phyloP scores from a whole-genome alignment of 2,797 vertebrate species.

The Diglossa cyanea region DNA sequence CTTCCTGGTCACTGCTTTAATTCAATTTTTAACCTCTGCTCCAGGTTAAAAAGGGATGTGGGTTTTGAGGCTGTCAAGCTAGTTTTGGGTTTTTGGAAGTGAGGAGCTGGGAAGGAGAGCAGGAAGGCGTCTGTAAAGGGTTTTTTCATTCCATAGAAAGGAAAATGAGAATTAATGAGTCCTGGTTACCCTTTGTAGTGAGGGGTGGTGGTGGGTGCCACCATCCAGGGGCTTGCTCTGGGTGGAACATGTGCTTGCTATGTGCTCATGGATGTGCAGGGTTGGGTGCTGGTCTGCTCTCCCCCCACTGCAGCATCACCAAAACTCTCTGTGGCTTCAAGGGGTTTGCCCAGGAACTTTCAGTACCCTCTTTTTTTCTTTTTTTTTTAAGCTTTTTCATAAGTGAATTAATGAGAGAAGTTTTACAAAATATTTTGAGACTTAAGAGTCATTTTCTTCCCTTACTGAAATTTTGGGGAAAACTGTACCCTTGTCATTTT shows the following conservation, averaged over 20 bases:
- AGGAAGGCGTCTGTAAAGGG: conserved; percentile 48
- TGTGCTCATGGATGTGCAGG: accelerated
- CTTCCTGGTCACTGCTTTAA: not conserved
- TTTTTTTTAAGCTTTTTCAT: not conserved
- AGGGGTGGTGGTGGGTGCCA: not conserved
- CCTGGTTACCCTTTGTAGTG: not conserved
- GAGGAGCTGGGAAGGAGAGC: not conserved
- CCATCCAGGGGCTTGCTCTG: not conserved
- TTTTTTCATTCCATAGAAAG: conserved; percentile 42
- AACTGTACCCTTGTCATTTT: not conserved
- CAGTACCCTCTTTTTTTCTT: not conserved
- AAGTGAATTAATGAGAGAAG: not conserved
- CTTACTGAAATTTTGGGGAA: not conserved
- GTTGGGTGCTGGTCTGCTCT: not conserved
- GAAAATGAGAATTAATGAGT: conserved; percentile 25
- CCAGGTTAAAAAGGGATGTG: not conserved
- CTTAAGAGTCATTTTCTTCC: not conserved
- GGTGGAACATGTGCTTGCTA: accelerated
- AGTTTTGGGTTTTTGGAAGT: not conserved
- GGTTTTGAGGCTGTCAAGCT: not conserved
- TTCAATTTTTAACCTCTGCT: not conserved
- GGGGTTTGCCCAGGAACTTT: not conserved
- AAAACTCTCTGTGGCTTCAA: not conserved
- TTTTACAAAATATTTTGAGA: not conserved
- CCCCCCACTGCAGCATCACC: accelerated